A percentile compares a stretch with the other conserved stretches of the same genome.
Conservation (phyloP, 2,113 vertebrate genomes). For the Melospiza melodia region DNA sequence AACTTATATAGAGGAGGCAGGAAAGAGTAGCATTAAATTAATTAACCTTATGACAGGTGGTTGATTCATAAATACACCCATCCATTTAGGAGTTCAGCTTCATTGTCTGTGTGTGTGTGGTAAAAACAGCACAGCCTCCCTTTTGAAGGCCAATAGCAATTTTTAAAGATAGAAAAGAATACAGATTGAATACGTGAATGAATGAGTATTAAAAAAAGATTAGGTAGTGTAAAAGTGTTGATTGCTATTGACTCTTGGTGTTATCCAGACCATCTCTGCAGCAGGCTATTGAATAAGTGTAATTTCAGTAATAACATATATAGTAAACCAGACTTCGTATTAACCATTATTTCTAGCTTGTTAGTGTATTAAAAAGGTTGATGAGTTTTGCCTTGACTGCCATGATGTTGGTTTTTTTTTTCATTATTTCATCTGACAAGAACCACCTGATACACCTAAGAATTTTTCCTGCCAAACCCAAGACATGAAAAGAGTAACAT, state of each 20-base stretch:
- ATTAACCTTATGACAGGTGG: background rate
- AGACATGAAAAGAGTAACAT: slow-evolving; percentile 66
- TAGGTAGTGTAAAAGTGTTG: background rate
- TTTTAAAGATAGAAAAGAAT: background rate
- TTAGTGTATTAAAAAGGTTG: background rate
- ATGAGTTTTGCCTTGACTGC: background rate
- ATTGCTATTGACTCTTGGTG: background rate
- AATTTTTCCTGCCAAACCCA: slow-evolving; percentile 75
- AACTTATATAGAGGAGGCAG: background rate
- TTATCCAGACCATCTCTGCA: background rate
- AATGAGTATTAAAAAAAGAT: background rate
- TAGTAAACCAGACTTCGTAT: background rate
- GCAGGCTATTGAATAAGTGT: background rate
- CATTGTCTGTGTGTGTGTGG: background rate
- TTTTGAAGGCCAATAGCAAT: background rate
- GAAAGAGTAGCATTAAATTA: background rate
- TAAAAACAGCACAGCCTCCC: background rate
- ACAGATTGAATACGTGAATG: background rate
- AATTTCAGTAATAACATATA: background rate
- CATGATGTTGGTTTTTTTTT: background rate
- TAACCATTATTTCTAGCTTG: background rate
- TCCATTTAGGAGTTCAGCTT: background rate
- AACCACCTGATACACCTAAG: slow-evolving; percentile 63
- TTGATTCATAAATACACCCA: background rate
- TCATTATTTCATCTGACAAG: slow-evolving; percentile 21